Evolutionary conservation across 2,797 vertebrate genomes (phyloP).

Genomic region (Tinamus major): DNA sequence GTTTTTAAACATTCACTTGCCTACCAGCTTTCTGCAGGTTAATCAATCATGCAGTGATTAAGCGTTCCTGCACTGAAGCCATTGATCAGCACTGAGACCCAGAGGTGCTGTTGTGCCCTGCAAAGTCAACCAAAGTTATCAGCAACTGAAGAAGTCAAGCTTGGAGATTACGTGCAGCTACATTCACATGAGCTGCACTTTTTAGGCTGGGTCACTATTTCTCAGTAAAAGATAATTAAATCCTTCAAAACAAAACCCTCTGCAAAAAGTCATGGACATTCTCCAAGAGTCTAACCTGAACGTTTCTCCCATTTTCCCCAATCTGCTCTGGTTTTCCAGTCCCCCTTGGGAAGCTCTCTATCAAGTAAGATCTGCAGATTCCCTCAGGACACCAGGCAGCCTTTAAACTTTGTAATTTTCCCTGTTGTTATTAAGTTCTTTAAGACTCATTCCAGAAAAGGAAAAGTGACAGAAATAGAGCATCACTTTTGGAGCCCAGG

Average conservation of each 20-base stretch:
- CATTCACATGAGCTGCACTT: rapidly evolving
- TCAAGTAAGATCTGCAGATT: neutral
- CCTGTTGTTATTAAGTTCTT: rapidly evolving
- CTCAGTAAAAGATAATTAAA: neutral
- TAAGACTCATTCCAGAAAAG: neutral
- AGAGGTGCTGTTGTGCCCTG: rapidly evolving
- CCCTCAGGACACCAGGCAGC: neutral
- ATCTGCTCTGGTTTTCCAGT: neutral
- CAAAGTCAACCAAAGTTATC: neutral
- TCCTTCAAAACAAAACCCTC: neutral
- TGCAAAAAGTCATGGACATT: neutral
- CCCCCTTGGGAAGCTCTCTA: neutral
- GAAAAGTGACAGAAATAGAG: neutral
- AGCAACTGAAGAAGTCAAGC: neutral
- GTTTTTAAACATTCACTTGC: neutral
- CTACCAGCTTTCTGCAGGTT: neutral
- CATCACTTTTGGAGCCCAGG: neutral
- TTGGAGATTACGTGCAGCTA: neutral
- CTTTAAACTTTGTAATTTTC: rapidly evolving
- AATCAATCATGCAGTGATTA: neutral
- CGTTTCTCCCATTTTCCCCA: neutral
- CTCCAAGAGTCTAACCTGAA: neutral
- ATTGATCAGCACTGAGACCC: neutral
- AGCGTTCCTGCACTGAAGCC: neutral
- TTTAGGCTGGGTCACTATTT: neutral